Evolutionary conservation across 2,113 vertebrate species (phyloP).

Genomic region (Saguinus imperator): DNA sequence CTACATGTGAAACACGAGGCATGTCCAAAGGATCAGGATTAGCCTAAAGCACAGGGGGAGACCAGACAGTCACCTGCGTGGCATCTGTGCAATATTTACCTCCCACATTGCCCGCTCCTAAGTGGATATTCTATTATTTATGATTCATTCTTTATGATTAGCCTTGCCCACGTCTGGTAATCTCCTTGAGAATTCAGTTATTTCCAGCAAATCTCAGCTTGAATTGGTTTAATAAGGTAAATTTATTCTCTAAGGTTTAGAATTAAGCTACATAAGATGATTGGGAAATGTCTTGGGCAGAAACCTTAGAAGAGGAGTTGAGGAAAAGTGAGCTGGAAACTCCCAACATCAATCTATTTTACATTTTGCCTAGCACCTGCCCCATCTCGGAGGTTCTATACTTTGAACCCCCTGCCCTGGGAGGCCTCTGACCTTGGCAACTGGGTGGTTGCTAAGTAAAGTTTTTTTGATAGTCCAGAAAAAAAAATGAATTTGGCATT

Average conservation of each 20-base stretch:
- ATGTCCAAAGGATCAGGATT: neutral
- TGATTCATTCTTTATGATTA: neutral
- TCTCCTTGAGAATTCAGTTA: neutral
- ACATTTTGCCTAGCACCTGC: neutral
- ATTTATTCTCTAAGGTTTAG: conserved; percentile 37
- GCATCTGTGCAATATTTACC: neutral
- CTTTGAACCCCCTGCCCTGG: neutral
- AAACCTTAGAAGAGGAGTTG: neutral
- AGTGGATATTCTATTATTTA: neutral
- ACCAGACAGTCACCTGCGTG: neutral
- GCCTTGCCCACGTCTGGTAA: neutral
- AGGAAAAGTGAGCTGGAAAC: neutral
- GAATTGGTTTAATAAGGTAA: neutral
- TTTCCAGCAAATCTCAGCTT: neutral
- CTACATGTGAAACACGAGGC: neutral
- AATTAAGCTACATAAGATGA: neutral
- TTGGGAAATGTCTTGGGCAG: neutral
- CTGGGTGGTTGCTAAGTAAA: neutral
- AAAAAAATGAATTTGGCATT: neutral
- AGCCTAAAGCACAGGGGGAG: neutral
- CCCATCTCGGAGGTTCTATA: neutral
- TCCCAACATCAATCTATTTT: neutral
- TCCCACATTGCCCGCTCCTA: neutral
- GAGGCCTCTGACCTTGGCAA: neutral
- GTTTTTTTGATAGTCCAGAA: neutral